phyloP scores from a whole-genome alignment of 2,888 invertebrate species.

The Erebia ligea region DNA sequence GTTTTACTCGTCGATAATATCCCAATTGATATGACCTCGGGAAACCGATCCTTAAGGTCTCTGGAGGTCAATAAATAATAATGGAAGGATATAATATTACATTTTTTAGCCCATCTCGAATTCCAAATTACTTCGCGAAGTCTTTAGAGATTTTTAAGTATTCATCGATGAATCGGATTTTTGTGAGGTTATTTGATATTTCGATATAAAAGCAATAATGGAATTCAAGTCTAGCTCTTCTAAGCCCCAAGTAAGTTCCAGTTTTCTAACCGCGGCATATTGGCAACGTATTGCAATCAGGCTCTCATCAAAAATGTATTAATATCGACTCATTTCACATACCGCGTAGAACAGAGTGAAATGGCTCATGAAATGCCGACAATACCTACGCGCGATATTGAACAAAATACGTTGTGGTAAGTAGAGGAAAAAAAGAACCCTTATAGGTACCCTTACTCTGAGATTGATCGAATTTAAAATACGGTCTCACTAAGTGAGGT shows the following conservation, averaged over 20 bases:
- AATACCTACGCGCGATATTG: not conserved
- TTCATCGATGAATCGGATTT: not conserved
- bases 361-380: not conserved
- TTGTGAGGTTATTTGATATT: slow-evolving; percentile 6
- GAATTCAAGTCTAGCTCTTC: not conserved
- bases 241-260: not conserved
- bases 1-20: not conserved
- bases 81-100: not conserved
- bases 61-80: slow-evolving; percentile 15
- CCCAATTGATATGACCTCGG: slow-evolving; percentile 2
- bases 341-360: not conserved
- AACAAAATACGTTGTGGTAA: not conserved
- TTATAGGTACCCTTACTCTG: too few relatives aligned
- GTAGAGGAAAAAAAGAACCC: too few relatives aligned
- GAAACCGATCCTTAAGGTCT: slow-evolving; percentile 11
- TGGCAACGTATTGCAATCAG: slow-evolving; percentile 13
- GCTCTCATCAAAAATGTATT: slow-evolving; percentile 18
- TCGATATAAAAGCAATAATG: not conserved
- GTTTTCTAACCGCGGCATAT: not conserved
- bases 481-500: too few relatives aligned
- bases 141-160: slow-evolving; percentile 13
- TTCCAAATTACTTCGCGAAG: slow-evolving; percentile 10
- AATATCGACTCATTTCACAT: slow-evolving; percentile 13
- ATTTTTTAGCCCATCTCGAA: slow-evolving; percentile 10
- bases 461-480: too few relatives aligned